A percentile compares a stretch with the other conserved stretches of the same genome.
phyloP scores from a whole-genome alignment of 2,888 invertebrate species.

The Leptinotarsa tumamoca region DNA sequence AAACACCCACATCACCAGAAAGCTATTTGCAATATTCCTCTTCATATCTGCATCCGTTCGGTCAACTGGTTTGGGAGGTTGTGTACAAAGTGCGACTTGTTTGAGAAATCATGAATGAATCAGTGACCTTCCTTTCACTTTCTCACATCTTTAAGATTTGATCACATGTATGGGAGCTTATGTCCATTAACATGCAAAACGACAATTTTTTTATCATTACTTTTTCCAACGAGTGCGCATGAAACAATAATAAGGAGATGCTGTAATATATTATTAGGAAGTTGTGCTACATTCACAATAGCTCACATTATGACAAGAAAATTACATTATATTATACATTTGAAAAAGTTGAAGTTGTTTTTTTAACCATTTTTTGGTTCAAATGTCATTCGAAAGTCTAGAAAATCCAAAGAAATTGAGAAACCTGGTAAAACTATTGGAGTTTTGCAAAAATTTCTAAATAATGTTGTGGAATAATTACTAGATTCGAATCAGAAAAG shows the following conservation, averaged over 20 bases:
- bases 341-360: too few relatives aligned
- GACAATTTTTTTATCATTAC: neutral
- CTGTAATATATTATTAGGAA: neutral
- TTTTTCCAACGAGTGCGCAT: neutral
- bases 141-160: neutral
- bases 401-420: too few relatives aligned
- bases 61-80: neutral
- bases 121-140: constrained; percentile 21
- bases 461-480: too few relatives aligned
- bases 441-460: too few relatives aligned
- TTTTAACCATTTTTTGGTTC: too few relatives aligned
- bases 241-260: neutral
- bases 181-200: constrained; percentile 7
- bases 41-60: neutral
- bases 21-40: neutral
- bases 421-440: too few relatives aligned
- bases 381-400: too few relatives aligned
- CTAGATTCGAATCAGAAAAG: too few relatives aligned
- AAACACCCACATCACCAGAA: neutral
- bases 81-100: neutral
- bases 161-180: neutral
- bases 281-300: neutral
- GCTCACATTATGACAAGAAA: too few relatives aligned
- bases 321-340: too few relatives aligned
- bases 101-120: neutral